These are phyloP conservation scores for Kryptopterus vitreolus DNA, from an alignment of 2,797 vertebrate species.

Conservation along the genomic window DNA sequence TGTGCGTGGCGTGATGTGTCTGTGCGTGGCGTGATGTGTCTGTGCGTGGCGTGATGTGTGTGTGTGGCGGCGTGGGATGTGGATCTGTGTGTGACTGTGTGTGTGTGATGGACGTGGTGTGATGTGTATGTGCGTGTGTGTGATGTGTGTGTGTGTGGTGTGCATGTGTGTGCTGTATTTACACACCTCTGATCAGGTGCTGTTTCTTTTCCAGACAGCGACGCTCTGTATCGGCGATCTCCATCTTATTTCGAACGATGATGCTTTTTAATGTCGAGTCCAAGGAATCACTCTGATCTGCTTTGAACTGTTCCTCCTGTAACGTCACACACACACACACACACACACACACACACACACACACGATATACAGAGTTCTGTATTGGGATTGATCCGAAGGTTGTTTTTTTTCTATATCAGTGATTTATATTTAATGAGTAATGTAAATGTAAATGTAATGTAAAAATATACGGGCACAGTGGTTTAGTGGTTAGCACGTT, in stretches of 20 bases:
- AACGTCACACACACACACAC: constrained; percentile 13
- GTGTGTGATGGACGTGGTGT: too few relatives aligned
- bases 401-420: background rate
- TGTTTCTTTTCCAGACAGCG: constrained; percentile 89
- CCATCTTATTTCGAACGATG: constrained; percentile 81
- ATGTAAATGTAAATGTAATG: too few relatives aligned
- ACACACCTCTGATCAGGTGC: constrained; percentile 85
- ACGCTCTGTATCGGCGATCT: constrained; percentile 87
- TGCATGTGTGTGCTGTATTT: background rate
- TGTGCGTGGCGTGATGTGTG: too few relatives aligned
- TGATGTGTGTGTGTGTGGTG: background rate
- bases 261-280: constrained; percentile 82
- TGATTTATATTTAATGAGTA: background rate
- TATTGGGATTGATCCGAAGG: background rate
- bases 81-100: background rate
- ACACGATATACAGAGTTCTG: background rate
- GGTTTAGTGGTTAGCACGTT: too few relatives aligned
- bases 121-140: background rate
- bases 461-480: too few relatives aligned
- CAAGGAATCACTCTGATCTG: constrained; percentile 80
- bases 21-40: too few relatives aligned
- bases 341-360: background rate
- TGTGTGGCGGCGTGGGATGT: too few relatives aligned
- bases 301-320: constrained; percentile 84
- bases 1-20: too few relatives aligned